Conservation (phyloP, 2,888 invertebrate species). For the Tipula unca region DNA sequence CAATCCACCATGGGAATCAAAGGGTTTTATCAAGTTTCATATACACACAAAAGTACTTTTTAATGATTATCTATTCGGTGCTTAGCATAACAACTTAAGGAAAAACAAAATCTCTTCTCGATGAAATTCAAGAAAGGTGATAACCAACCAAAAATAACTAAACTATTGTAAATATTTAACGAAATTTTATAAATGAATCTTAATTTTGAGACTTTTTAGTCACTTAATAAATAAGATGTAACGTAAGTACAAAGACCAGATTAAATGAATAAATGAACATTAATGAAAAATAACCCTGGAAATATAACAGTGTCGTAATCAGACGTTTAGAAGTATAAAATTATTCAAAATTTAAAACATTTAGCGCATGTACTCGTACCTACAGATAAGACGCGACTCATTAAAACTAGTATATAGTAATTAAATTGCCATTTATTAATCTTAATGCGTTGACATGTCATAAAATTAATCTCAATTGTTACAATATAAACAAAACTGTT, state of each 20-base stretch:
- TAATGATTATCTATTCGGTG: not conserved
- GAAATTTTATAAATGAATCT: not conserved
- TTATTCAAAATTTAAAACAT: no score
- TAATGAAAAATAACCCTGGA: not conserved
- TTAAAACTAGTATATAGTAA: not conserved
- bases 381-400: no score
- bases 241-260: not conserved
- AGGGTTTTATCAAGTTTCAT: no score
- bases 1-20: not conserved
- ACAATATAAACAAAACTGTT: not conserved
- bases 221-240: not conserved
- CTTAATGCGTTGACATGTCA: constrained; percentile 8
- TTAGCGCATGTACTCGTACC: no score
- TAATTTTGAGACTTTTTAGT: no score
- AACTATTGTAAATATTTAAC: not conserved
- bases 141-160: not conserved
- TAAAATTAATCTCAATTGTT: not conserved
- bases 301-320: no score
- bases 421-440: not conserved
- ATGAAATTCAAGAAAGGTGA: not conserved
- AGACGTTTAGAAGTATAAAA: no score
- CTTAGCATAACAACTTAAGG: not conserved
- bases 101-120: not conserved
- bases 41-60: not conserved
- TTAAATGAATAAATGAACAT: not conserved